Base-by-base conservation (phyloP, 2,113 vertebrate genomes). In the Salvelinus fontinalis region DNA sequence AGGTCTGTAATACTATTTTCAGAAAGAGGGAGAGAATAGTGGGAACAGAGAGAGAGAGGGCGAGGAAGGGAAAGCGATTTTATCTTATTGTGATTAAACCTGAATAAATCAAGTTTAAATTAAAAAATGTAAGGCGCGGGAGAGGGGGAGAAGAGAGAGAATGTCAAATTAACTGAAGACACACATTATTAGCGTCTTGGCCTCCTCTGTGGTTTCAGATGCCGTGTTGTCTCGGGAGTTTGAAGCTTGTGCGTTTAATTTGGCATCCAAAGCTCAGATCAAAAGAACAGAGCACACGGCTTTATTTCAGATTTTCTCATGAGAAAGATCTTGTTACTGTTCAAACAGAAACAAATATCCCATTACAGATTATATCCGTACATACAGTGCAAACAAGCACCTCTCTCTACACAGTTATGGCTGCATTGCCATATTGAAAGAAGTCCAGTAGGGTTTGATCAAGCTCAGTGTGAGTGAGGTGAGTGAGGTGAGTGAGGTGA, bases 1-100 rank as follows among this genome's bases (percentile, higher is more conserved):
- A 65, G 86, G 82, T 89, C 87, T 83, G 81, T 62, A 39, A 39
- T 49, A 83, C 78, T 80, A 83, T 86, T 90, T 84, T 82, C 64
- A 82, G 81, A 84, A 79, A 74, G 70, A 84, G 48, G 79, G 67
- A 67, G 73, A 73, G 67, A 71, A 67, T 7, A 60, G 39, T 12
- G 5, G 27, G 24, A 31, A 24, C 3, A 44, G 59, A 59, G 20
- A 1, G 54, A 24, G 57, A 24, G 18, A 44, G 57, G 49, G 29
- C 57, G 16, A 75, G 51, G 67, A 70, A 73, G 70, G 77, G 44
- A 67, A n/a, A 68, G 39, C 2, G 57, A 73, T 39, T 39, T 39
- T 39, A 39, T 9, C 39, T 39, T 39, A 39, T 39, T 39, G 39
- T 9, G 39, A 39, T 39, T 39, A 39, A 39, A 22, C 49, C 8